Evolutionary conservation across 2,888 invertebrate species (phyloP).

Genomic region (Perizoma affinitatum): DNA sequence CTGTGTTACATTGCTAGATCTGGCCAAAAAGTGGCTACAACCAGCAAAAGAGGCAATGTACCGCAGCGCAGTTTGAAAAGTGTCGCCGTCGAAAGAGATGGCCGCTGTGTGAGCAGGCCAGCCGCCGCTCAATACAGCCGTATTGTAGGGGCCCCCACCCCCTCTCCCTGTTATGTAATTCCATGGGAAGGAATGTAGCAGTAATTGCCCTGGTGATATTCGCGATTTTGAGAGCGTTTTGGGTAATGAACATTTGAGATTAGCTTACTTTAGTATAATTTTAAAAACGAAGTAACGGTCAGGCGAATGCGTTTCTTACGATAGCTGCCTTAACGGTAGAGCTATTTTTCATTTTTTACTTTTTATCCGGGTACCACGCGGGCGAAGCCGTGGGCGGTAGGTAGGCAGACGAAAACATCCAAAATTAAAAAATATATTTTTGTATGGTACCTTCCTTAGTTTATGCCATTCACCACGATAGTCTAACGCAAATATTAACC

Average conservation of each 20-base stretch:
- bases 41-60: conserved; percentile 47
- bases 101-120: conserved; percentile 46
- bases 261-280: too few species aligned
- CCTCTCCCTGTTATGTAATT: conserved; percentile 58
- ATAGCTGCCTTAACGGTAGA: too few species aligned
- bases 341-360: too few species aligned
- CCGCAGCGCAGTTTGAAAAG: conserved; percentile 52
- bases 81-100: conserved; percentile 46
- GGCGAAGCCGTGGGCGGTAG: too few species aligned
- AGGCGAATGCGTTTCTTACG: too few species aligned
- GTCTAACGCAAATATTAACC: too few species aligned
- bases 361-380: too few species aligned
- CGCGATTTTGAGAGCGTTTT: conserved; percentile 28
- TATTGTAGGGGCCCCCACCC: conserved; percentile 57
- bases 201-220: conserved; percentile 61
- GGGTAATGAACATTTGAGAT: conserved; percentile 1
- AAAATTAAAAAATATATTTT: too few species aligned
- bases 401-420: too few species aligned
- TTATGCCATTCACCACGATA: too few species aligned
- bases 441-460: too few species aligned
- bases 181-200: conserved; percentile 57
- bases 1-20: not conserved
- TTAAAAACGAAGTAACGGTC: too few species aligned
- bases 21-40: conserved; percentile 4
- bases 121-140: conserved; percentile 56